These are phyloP conservation scores for Toxotes chatareus DNA, from an alignment of 2,113 vertebrate species.

Conservation along the genomic window DNA sequence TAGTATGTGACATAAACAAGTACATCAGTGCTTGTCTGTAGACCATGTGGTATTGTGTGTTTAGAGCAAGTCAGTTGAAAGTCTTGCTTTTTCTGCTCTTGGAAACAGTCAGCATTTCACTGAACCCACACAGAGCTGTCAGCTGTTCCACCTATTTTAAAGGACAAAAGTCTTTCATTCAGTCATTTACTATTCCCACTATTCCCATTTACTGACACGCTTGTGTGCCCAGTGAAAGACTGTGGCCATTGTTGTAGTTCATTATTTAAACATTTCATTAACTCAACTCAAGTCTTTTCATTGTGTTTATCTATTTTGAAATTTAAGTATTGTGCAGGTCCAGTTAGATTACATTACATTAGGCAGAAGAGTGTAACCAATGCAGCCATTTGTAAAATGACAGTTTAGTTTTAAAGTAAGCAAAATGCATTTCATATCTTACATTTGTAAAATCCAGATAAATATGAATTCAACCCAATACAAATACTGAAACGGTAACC, in stretches of 20 bases:
- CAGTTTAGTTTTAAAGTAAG: neutral
- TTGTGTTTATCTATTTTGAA: no score
- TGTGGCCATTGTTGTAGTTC: neutral
- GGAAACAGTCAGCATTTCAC: slow-evolving; percentile 1
- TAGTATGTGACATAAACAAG: slow-evolving; percentile 30
- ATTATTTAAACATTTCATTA: neutral
- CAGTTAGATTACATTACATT: no score
- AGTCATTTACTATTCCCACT: neutral
- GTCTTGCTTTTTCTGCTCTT: slow-evolving; percentile 3
- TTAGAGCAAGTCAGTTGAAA: slow-evolving; percentile 4
- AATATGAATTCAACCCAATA: neutral
- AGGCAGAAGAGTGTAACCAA: no score
- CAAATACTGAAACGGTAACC: neutral
- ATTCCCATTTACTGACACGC: neutral
- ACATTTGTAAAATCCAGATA: no score
- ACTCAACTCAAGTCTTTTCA: neutral
- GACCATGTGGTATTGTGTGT: slow-evolving; percentile 14
- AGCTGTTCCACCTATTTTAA: slow-evolving; percentile 6
- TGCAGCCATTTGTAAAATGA: neutral
- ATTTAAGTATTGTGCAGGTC: no score
- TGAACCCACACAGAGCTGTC: slow-evolving; percentile 35
- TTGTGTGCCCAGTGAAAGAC: neutral
- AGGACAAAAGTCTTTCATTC: neutral
- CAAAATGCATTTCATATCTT: neutral
- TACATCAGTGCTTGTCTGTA: slow-evolving; percentile 28